These are phyloP conservation scores for Scortum barcoo DNA, from an alignment of 2,113 vertebrate genomes.

Conservation along the genomic window DNA sequence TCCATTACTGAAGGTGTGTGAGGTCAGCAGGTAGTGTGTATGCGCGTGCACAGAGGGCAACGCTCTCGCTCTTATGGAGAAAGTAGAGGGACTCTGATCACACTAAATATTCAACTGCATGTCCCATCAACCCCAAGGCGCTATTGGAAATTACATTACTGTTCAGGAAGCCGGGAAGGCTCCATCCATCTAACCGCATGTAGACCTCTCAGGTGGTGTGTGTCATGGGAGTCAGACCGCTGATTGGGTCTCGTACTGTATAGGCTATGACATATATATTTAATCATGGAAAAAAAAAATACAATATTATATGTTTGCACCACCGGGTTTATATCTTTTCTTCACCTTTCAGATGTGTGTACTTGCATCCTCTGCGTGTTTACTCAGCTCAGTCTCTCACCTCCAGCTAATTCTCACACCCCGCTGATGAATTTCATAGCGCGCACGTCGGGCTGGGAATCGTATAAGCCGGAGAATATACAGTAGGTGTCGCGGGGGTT, in stretches of 20 bases:
- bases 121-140: slow-evolving; percentile 42
- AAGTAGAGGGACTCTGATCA: neutral
- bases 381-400: slow-evolving; percentile 72
- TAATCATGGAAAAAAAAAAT: neutral
- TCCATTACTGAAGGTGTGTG: neutral
- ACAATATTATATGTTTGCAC: slow-evolving; percentile 9
- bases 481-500: neutral
- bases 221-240: neutral
- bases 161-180: slow-evolving; percentile 16
- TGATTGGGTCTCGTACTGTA: slow-evolving; percentile 15
- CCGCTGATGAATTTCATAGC: slow-evolving; percentile 62
- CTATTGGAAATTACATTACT: slow-evolving; percentile 48
- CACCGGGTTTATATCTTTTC: slow-evolving; percentile 4
- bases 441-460: slow-evolving; percentile 30
- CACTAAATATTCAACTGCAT: slow-evolving; percentile 4
- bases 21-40: neutral
- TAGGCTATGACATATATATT: neutral
- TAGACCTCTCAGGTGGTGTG: neutral
- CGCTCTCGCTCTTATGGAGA: neutral
- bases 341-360: slow-evolving; percentile 36
- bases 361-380: slow-evolving; percentile 56
- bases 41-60: neutral
- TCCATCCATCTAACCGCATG: slow-evolving; percentile 1
- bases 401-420: slow-evolving; percentile 77
- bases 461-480: slow-evolving; percentile 59